phyloP scores from a whole-genome alignment of 37 sponge, comb jelly and placozoan genomes.

The Mnemiopsis leidyi region DNA sequence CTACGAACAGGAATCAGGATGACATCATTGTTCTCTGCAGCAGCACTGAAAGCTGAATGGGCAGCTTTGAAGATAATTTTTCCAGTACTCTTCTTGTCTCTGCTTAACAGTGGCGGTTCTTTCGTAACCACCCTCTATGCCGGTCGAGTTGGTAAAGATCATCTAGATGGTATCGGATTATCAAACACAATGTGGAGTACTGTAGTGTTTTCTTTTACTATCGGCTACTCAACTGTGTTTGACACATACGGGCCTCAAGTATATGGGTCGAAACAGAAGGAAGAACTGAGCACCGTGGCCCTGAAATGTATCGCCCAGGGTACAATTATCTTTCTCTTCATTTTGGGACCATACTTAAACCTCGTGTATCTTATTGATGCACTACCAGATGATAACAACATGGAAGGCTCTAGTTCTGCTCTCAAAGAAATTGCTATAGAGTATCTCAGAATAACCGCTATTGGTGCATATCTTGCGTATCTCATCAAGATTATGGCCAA shows the following conservation, averaged over 20 bases:
- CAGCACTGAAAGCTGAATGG: neutral
- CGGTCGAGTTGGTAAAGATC: neutral
- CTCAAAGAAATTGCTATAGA: conserved; percentile 11
- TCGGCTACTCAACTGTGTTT: neutral
- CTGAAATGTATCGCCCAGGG: conserved; percentile 11
- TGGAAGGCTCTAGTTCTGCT: neutral
- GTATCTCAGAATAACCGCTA: neutral
- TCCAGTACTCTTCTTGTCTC: neutral
- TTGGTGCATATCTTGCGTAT: neutral
- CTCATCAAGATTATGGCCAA: neutral
- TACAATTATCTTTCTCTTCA: neutral
- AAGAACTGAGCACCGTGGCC: neutral
- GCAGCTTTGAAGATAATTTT: neutral
- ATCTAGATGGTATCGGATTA: neutral
- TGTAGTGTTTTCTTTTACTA: neutral
- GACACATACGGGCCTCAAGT: conserved; percentile 45
- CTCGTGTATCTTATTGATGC: neutral
- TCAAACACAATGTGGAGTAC: neutral
- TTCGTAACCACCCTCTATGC: neutral
- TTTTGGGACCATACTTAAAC: neutral
- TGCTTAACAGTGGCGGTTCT: neutral
- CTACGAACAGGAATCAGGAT: too few species aligned
- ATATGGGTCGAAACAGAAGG: neutral
- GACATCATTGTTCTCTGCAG: neutral
- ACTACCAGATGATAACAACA: neutral